These are phyloP conservation scores for Grallaria varia DNA, from an alignment of 2,113 vertebrate species.

Conservation along the genomic window DNA sequence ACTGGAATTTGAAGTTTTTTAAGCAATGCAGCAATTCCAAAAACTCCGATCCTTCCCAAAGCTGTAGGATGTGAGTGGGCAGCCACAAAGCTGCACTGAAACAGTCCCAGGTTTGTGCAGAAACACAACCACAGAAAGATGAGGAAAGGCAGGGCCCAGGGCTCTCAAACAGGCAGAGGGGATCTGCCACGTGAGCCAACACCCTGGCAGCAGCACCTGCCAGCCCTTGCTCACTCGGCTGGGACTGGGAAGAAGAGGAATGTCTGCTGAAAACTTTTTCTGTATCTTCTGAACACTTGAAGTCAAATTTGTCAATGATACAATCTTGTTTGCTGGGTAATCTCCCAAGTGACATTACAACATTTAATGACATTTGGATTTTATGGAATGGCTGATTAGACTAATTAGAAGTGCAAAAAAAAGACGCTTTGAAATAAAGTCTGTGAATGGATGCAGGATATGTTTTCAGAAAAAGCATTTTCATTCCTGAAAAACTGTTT, in stretches of 20 bases:
- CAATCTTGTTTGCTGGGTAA: not conserved
- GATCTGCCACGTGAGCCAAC: not conserved
- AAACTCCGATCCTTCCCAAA: not conserved
- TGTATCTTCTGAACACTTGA: not conserved
- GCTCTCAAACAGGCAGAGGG: not conserved
- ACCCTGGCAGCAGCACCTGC: not conserved
- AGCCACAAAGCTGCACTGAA: not conserved
- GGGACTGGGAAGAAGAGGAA: not conserved
- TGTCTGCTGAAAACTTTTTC: not conserved
- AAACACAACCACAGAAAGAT: not conserved
- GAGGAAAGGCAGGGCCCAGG: not conserved
- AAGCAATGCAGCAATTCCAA: not conserved
- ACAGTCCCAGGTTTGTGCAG: not conserved
- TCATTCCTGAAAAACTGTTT: not conserved
- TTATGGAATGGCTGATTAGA: not conserved
- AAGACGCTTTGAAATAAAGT: not conserved
- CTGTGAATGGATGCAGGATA: not conserved
- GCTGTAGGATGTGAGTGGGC: not conserved
- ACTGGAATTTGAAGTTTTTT: fast-evolving
- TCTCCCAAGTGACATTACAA: not conserved
- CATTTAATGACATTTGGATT: not conserved
- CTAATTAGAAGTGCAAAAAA: not conserved
- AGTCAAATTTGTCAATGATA: not conserved
- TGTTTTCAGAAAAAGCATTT: not conserved
- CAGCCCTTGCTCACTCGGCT: not conserved